Percentiles rank a stretch among this genome's conserved stretches.
These are phyloP conservation scores for Pegoplata infirma DNA, from an alignment of 2,888 invertebrate species.

Conservation along the genomic window DNA sequence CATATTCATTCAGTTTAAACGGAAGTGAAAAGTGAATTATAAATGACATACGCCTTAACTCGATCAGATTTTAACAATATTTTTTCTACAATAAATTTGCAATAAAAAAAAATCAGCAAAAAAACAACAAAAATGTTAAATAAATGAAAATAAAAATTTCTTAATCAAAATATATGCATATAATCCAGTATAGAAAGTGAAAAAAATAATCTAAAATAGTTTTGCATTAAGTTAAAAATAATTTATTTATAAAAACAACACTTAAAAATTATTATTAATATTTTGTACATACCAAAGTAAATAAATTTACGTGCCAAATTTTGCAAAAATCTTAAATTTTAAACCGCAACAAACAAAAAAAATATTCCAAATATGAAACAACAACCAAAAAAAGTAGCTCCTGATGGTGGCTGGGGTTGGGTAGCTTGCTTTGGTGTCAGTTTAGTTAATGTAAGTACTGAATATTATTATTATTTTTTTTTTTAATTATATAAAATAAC, in stretches of 20 bases:
- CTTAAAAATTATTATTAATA: not conserved
- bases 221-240: no score
- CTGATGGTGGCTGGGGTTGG: conserved; percentile 95
- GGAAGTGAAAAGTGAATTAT: conserved; percentile 40
- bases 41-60: conserved; percentile 39
- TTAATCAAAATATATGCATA: conserved; percentile 10
- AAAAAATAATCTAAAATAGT: no score
- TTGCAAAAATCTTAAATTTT: conserved; percentile 4
- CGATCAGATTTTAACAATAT: conserved; percentile 21
- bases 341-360: conserved; percentile 23
- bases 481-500: conserved; percentile 10
- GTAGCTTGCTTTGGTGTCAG: conserved; percentile 90
- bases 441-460: conserved; percentile 91
- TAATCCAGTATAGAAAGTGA: conserved; percentile 19
- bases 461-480: no score
- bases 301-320: conserved; percentile 39
- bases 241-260: conserved; percentile 4
- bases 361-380: conserved; percentile 73
- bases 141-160: conserved; percentile 17
- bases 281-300: conserved; percentile 32
- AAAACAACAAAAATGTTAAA: conserved; percentile 33
- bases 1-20: conserved; percentile 4
- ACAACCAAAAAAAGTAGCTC: conserved; percentile 84
- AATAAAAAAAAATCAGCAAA: not conserved
- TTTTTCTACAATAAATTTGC: conserved; percentile 13